These are phyloP conservation scores for Apotomis capreana DNA, from an alignment of 2,888 invertebrate species.

Conservation along the genomic window DNA sequence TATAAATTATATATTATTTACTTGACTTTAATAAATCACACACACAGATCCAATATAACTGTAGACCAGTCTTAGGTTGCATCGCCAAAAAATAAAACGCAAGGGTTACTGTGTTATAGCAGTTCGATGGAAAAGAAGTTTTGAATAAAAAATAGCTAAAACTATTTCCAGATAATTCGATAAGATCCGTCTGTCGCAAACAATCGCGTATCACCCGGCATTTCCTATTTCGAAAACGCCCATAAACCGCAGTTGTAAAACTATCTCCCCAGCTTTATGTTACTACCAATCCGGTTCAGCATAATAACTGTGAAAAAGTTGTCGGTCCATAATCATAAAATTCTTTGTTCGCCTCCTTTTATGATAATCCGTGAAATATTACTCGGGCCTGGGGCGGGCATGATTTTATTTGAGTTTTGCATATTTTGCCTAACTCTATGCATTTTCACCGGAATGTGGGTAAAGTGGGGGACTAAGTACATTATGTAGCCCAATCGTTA, in stretches of 20 bases:
- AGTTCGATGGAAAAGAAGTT: too few species aligned
- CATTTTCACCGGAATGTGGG: constrained; percentile 41
- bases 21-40: too few species aligned
- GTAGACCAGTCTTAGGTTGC: too few species aligned
- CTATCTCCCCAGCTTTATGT: constrained; percentile 49
- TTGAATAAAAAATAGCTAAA: not conserved
- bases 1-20: too few species aligned
- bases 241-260: constrained; percentile 40
- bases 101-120: too few species aligned
- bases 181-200: constrained; percentile 28
- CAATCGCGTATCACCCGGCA: constrained; percentile 13
- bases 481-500: constrained; percentile 32
- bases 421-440: constrained; percentile 44
- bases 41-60: too few species aligned
- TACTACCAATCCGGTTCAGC: constrained; percentile 52
- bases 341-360: constrained; percentile 51
- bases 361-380: constrained; percentile 50
- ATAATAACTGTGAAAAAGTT: constrained; percentile 57
- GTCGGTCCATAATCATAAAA: constrained; percentile 56
- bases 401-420: constrained; percentile 47
- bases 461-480: constrained; percentile 31
- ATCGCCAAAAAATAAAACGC: too few species aligned
- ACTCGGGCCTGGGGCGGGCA: constrained; percentile 38
- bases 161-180: constrained; percentile 6
- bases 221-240: constrained; percentile 35